Evolutionary conservation across 2,797 vertebrate genomes (phyloP).

Genomic region (Decapterus maruadsi): DNA sequence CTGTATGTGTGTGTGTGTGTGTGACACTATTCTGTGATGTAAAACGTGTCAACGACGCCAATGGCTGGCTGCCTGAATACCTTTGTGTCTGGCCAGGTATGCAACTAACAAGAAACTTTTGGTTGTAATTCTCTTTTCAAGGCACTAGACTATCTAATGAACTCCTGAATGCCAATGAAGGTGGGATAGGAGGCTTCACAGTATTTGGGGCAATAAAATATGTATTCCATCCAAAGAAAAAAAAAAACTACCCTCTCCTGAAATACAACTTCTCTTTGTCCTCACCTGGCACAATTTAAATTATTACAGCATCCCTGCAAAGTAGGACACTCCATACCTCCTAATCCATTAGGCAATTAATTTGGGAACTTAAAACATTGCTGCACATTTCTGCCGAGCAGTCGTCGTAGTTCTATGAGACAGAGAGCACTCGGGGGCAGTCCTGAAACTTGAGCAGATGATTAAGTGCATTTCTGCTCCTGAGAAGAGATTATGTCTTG

Average conservation of each 20-base stretch:
- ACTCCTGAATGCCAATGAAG: constrained; percentile 75
- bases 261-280: constrained; percentile 82
- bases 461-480: constrained; percentile 86
- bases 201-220: constrained; percentile 80
- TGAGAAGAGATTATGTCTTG: constrained; percentile 81
- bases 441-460: constrained; percentile 84
- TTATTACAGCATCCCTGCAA: constrained; percentile 75
- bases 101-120: constrained; percentile 47
- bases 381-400: constrained; percentile 76
- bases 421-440: constrained; percentile 80
- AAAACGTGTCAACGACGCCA: constrained; percentile 5
- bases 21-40: constrained; percentile 20
- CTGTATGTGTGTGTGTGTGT: constrained; percentile 9
- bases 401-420: constrained; percentile 74
- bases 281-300: constrained; percentile 83
- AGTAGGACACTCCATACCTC: constrained; percentile 79
- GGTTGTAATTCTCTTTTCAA: constrained; percentile 61
- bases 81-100: constrained; percentile 44
- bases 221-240: constrained; percentile 59
- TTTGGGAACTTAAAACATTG: constrained; percentile 81
- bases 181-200: constrained; percentile 40
- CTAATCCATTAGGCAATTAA: constrained; percentile 85
- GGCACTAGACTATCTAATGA: constrained; percentile 71
- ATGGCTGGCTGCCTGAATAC: constrained; percentile 24
- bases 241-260: constrained; percentile 66